Evolutionary conservation across 2,113 vertebrate species (phyloP), one percentile per base, ranked within the genome.

Genomic region (Athene cunicularia): DNA sequence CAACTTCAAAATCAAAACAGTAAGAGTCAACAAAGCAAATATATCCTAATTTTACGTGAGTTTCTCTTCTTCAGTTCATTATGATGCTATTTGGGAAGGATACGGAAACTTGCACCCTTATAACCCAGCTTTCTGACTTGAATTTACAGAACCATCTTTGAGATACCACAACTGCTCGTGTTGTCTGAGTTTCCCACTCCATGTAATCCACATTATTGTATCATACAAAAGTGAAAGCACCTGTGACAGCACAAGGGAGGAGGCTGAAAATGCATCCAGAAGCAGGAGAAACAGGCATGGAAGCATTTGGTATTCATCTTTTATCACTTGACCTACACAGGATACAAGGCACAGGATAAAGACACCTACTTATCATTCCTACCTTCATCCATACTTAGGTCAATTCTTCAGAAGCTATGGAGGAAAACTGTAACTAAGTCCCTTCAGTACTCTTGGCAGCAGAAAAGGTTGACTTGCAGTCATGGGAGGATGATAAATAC

Each of bases 211-310:
- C 30, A 62, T n/a, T 30, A 60, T 27, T 0, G 1, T n/a, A 45
- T 4, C 0, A 0, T 14, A 53, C 6, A 8, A 49, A 73, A 83
- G 12, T 6, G 28, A 88, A 83, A 76, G 41, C 27, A 75, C 3
- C 17, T 55, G 19, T 70, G 55, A 56, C 16, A 80, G 43, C 8
- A 52, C 9, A 50, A 66, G 37, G n/a, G 9, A 2, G 0, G 8
- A 90, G 18, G 33, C 11, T 53, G 45, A 80, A 88, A 82, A 76
- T 4, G 41, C 14, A n/a, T 64, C 28, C 45, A 72, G 37, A 71
- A 72, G 37, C 9, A 86, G 20, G 12, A 88, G 22, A 90, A 89
- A 93, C 4, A 60, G 23, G 6, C 11, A 32, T 20, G 24, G 47
- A 43, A 83, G 12, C 26, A 63, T 77, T 74, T 71, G 28, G 17